Evolutionary conservation across 1,140 invertebrate genomes (phyloP).

Genomic region (Pygmarrhopalites habei): DNA sequence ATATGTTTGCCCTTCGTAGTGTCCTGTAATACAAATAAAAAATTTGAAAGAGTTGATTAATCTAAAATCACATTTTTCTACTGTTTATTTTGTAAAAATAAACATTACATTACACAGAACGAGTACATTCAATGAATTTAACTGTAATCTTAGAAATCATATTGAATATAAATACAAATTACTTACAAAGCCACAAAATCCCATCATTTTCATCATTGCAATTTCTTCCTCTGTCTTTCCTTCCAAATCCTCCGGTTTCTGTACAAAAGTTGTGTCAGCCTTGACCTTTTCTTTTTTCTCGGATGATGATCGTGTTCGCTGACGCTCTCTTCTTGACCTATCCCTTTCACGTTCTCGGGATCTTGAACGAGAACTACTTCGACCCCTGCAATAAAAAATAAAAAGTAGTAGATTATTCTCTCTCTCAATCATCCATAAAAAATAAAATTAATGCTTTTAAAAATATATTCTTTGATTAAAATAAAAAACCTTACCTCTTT

Average conservation of each 20-base stretch:
- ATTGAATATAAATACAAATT: too few species aligned
- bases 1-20: constrained; percentile 93
- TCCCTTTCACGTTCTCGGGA: constrained; percentile 33
- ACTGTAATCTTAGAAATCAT: too few species aligned
- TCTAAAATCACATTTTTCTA: too few species aligned
- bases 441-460: neutral
- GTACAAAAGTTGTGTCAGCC: constrained; percentile 25
- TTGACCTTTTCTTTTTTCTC: constrained; percentile 10
- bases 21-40: too few species aligned
- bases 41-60: too few species aligned
- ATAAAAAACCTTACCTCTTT: constrained; percentile 1
- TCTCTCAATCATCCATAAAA: neutral
- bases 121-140: too few species aligned
- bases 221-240: constrained; percentile 84
- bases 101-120: too few species aligned
- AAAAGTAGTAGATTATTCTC: neutral
- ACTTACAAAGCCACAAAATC: constrained; percentile 90
- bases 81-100: too few species aligned
- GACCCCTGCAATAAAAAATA: neutral
- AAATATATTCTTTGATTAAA: neutral
- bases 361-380: neutral
- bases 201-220: constrained; percentile 94
- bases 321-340: constrained; percentile 25
- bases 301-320: constrained; percentile 17
- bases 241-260: constrained; percentile 60